Conservation (phyloP, 2,797 vertebrate genomes). For the Malurus leucopterus region DNA sequence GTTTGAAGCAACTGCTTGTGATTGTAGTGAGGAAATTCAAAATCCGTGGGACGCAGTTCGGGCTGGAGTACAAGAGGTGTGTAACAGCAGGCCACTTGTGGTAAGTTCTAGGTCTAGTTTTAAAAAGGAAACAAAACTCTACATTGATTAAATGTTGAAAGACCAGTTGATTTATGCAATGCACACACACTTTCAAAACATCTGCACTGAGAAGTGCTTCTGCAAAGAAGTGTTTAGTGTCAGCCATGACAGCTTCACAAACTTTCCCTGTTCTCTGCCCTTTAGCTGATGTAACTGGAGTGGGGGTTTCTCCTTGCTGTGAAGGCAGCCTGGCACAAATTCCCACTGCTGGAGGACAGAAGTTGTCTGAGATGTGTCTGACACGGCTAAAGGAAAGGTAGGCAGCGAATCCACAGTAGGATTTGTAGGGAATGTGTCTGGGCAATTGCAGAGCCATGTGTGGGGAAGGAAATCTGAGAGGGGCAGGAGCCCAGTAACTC, state of each 20-base stretch:
- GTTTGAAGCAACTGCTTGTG: background rate
- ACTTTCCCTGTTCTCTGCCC: background rate
- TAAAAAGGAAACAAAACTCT: background rate
- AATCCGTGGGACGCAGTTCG: background rate
- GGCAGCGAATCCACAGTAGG: background rate
- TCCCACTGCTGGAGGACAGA: background rate
- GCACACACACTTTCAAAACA: background rate
- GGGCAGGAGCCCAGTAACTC: background rate
- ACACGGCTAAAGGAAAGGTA: background rate
- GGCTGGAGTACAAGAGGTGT: background rate
- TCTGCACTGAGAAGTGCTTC: background rate
- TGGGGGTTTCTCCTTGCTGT: background rate
- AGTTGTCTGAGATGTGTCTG: background rate
- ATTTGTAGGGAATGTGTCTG: background rate
- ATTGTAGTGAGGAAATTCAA: background rate
- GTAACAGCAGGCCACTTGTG: background rate
- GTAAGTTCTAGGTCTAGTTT: background rate
- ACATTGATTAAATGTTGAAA: background rate
- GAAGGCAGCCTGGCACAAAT: background rate
- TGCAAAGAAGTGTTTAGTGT: background rate
- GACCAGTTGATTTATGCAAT: background rate
- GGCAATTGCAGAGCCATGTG: background rate
- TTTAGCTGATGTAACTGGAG: background rate
- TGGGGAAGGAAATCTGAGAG: background rate
- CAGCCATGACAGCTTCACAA: background rate